Evolutionary conservation across 2,797 vertebrate species (phyloP).

Genomic region (Heliangelus exortis): DNA sequence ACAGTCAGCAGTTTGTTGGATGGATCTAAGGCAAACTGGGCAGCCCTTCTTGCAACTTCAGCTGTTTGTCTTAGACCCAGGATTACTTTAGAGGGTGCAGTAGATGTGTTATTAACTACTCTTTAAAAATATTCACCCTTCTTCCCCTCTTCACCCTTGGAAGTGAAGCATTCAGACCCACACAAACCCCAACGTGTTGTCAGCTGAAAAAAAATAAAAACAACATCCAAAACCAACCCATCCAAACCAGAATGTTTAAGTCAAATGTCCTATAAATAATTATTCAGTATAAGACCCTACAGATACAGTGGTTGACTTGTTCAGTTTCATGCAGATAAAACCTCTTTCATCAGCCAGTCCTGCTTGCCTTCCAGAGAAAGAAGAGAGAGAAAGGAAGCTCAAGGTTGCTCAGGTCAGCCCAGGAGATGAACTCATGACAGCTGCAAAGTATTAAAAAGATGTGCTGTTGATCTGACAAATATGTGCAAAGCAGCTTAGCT

Average conservation of each 20-base stretch:
- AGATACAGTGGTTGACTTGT: constrained; percentile 25
- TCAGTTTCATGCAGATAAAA: background rate
- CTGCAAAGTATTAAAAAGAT: background rate
- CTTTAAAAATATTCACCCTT: background rate
- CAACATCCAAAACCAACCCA: too few species aligned
- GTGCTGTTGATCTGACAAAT: background rate
- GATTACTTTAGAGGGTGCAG: background rate
- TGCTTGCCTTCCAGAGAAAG: background rate
- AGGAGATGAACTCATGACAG: background rate
- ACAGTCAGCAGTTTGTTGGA: background rate
- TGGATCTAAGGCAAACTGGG: background rate
- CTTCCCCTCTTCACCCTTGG: background rate
- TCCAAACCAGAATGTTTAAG: background rate
- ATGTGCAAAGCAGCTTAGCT: background rate
- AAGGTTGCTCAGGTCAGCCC: background rate
- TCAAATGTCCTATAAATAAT: background rate
- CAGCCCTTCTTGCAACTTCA: background rate
- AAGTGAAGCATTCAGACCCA: background rate
- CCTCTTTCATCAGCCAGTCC: background rate
- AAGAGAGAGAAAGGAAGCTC: background rate
- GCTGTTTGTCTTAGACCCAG: background rate
- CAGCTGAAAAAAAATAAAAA: background rate
- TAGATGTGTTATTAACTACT: background rate
- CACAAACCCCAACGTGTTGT: background rate
- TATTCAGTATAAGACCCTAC: background rate